Evolutionary conservation across 2,888 invertebrate species (phyloP).

Genomic region (Euclidia mi): DNA sequence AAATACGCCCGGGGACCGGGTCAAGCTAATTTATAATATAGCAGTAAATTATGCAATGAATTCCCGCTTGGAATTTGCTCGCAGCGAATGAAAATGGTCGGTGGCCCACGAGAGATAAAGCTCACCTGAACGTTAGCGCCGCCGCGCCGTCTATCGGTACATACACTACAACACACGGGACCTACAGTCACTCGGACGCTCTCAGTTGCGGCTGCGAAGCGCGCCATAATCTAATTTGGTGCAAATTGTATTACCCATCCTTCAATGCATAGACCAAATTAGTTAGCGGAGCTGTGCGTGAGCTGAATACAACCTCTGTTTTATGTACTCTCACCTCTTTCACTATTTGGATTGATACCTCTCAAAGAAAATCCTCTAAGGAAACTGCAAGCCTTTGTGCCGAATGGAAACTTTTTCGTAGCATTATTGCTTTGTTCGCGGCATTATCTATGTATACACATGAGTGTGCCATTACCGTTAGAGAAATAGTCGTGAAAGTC

Average conservation of each 20-base stretch:
- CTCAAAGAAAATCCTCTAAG: background rate
- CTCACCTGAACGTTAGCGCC: constrained; percentile 55
- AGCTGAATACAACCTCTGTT: constrained; percentile 26
- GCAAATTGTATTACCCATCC: constrained; percentile 55
- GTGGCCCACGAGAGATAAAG: constrained; percentile 64
- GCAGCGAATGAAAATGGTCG: constrained; percentile 66
- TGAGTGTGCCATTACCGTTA: background rate
- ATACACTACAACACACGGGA: no score
- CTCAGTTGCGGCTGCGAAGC: constrained; percentile 45
- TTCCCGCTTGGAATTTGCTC: constrained; percentile 68
- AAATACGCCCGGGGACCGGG: constrained; percentile 65
- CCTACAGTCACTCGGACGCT: no score
- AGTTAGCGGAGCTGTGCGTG: constrained; percentile 43
- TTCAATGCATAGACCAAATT: constrained; percentile 54
- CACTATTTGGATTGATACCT: background rate
- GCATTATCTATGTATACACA: no score
- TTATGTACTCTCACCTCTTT: constrained; percentile 16
- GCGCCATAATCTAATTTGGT: constrained; percentile 48
- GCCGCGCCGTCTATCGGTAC: constrained; percentile 28
- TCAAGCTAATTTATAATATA: constrained; percentile 76
- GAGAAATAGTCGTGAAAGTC: background rate
- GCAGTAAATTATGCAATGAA: constrained; percentile 77
- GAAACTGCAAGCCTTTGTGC: no score
- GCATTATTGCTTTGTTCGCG: no score
- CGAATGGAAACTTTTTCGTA: no score